Conservation (phyloP, 2,888 invertebrate species). For the Netelia melanura region DNA sequence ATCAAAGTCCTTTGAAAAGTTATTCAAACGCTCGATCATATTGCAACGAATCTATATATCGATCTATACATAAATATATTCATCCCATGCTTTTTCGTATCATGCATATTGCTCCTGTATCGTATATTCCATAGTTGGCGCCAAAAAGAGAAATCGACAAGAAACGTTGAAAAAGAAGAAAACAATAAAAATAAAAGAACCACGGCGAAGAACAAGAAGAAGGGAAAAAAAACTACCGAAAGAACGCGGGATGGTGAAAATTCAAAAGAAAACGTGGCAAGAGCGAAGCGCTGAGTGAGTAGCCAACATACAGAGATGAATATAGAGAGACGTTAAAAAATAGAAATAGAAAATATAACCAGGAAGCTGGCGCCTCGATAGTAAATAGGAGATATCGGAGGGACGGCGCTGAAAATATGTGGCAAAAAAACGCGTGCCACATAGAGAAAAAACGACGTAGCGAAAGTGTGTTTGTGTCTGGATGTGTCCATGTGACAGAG, state of each 20-base stretch:
- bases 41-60: constrained; percentile 11
- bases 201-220: neutral
- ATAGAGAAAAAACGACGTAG: constrained; percentile 31
- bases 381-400: constrained; percentile 61
- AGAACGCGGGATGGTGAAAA: neutral
- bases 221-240: neutral
- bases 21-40: constrained; percentile 20
- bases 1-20: constrained; percentile 59
- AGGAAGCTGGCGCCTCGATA: constrained; percentile 60
- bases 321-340: neutral
- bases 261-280: neutral
- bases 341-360: constrained; percentile 44
- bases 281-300: neutral
- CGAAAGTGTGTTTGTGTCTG: neutral
- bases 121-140: neutral
- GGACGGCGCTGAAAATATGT: neutral
- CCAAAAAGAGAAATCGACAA: neutral
- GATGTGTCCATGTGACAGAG: neutral
- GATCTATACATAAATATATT: neutral
- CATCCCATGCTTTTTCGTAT: neutral
- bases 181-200: neutral
- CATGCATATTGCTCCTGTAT: neutral
- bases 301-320: neutral
- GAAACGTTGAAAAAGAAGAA: neutral
- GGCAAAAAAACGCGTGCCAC: neutral